Conservation (phyloP, 2,797 vertebrate species). For the Vultur gryphus region DNA sequence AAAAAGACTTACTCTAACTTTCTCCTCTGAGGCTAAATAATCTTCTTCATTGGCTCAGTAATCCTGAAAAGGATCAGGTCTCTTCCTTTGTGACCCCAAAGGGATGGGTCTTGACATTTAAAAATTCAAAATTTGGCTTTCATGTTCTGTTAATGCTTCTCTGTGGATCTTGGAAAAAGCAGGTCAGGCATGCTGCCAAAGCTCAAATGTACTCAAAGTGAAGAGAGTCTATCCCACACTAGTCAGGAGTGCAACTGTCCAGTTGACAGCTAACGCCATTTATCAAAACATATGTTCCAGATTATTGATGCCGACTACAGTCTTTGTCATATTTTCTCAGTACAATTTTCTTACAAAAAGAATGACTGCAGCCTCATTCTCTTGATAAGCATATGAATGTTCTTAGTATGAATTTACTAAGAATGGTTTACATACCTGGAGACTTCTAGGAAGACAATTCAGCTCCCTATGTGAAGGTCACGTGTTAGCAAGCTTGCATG, state of each 20-base stretch:
- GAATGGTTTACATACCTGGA: neutral
- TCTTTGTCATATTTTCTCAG: neutral
- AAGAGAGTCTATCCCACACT: neutral
- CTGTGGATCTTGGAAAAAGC: neutral
- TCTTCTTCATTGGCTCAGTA: neutral
- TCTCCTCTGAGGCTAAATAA: neutral
- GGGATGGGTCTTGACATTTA: neutral
- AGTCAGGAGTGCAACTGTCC: neutral
- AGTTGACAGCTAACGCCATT: neutral
- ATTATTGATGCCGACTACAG: neutral
- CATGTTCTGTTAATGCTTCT: neutral
- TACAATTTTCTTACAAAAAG: neutral
- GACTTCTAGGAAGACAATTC: neutral
- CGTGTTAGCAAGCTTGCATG: neutral
- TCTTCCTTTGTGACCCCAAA: neutral
- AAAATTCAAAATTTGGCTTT: constrained; percentile 17
- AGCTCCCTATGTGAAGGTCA: neutral
- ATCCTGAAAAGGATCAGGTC: neutral
- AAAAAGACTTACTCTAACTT: neutral
- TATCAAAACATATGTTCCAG: neutral
- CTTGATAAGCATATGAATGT: neutral
- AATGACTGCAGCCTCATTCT: neutral
- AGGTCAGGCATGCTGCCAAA: neutral
- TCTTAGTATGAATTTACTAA: neutral
- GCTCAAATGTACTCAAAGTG: neutral